Evolutionary conservation across 2,888 invertebrate species (phyloP), one percentile per base, ranked within the genome.

Genomic region (Agrilus mali): DNA sequence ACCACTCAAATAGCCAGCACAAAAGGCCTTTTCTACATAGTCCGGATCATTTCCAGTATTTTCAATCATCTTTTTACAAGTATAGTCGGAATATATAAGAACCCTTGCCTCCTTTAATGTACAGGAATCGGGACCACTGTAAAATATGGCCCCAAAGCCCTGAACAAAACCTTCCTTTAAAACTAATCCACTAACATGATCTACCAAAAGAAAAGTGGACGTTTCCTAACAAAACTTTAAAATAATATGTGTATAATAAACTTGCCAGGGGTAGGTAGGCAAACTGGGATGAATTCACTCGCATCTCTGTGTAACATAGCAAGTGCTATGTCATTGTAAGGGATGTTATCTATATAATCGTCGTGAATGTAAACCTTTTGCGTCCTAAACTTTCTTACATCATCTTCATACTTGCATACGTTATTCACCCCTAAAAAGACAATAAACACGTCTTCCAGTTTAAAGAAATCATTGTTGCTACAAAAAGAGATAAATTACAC

Each of bases 1-100:
- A 64, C 61, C 75, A 68, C 45, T 68, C 62, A 60, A 68, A 72
- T 64, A 65, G 1, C 66, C 66, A 50, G 81, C 81, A 59, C 82
- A 82, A 47, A 66, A 61, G 4, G 63, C 70, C 36, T 59, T 54
- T 27, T 48, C 50, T 1, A 63, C 50, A 7, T 52, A 50, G 8
- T 43, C 50, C 1, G 52, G 53, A 43, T 61, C 52, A 37, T 60
- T 57, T 7, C 58, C 60, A 4, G 59, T 56, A n/a, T 43, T 47
- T 38, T 56, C 52, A 3, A 66, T 48, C 63, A 66, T 64, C 14
- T 55, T 49, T 33, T 41, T 50, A 44, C 67, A 67, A 7, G 51
- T 55, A 2, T 47, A 43, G 38, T 64, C 60, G 2, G 56, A 46
- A 42, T 65, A 61, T 13, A 65, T 56, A 14, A 63, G 47, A 13